Evolutionary conservation across 2,797 vertebrate species (phyloP).

Genomic region (Linurgus olivaceus): DNA sequence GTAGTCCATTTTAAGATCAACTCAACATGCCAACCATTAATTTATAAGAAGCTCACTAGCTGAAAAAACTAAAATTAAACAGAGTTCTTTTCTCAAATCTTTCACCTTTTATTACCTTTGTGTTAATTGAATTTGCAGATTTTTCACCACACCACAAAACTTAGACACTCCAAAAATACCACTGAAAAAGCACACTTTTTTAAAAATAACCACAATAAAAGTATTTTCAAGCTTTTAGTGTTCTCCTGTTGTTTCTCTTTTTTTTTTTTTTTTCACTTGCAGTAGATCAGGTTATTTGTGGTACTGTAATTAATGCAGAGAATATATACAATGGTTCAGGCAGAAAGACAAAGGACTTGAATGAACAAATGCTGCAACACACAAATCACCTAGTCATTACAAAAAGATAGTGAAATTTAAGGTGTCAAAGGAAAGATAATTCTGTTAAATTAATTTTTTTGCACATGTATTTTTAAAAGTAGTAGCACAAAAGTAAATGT

Average conservation of each 20-base stretch:
- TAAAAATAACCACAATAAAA: background rate
- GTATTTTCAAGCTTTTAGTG: background rate
- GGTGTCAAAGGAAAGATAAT: background rate
- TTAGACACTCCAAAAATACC: constrained; percentile 19
- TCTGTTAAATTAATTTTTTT: background rate
- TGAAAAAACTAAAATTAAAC: constrained; percentile 27
- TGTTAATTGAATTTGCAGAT: constrained; percentile 42
- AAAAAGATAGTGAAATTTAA: background rate
- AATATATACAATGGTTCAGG: background rate
- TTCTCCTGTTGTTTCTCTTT: background rate
- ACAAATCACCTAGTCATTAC: background rate
- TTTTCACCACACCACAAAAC: background rate
- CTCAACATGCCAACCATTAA: constrained; percentile 17
- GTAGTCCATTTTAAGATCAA: constrained; percentile 46
- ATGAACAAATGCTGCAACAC: background rate
- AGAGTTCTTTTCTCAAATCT: constrained; percentile 22
- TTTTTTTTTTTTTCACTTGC: background rate
- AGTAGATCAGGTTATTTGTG: background rate
- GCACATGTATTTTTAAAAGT: background rate
- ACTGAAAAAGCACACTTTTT: background rate
- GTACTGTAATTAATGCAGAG: background rate
- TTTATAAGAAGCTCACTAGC: background rate
- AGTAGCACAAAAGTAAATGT: background rate
- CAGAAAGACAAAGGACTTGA: background rate
- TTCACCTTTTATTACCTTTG: background rate